Evolutionary conservation across 2,113 vertebrate species (phyloP).

Genomic region (Psammodynastes pulverulentus): DNA sequence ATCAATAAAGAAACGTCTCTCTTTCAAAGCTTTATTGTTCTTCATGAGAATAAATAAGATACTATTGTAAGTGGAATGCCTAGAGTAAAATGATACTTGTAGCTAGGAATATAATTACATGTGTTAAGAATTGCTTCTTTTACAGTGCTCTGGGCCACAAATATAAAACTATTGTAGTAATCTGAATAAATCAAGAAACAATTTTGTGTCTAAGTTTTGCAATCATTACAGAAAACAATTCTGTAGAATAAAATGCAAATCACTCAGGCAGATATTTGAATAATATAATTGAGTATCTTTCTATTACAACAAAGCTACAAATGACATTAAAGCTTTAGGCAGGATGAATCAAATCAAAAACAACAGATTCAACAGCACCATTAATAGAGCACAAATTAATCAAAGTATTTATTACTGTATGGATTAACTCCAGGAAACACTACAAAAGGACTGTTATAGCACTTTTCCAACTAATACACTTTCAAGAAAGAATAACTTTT

Average conservation of each 20-base stretch:
- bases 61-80: slow-evolving; percentile 13
- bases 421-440: not conserved
- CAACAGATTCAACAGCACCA: not conserved
- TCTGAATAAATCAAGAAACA: not conserved
- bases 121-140: slow-evolving; percentile 22
- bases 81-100: slow-evolving; percentile 7
- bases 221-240: not conserved
- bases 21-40: slow-evolving; percentile 15
- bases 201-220: not conserved
- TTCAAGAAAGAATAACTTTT: not conserved
- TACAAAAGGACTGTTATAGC: not conserved
- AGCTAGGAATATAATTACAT: slow-evolving; percentile 31
- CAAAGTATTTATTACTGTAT: not conserved
- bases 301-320: not conserved
- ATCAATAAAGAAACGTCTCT: not conserved
- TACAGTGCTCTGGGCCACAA: not conserved
- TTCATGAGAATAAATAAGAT: slow-evolving; percentile 12
- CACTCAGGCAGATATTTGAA: not conserved
- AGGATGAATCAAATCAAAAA: not conserved
- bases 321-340: not conserved
- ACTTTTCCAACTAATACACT: not conserved
- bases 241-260: not conserved
- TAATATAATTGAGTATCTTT: not conserved
- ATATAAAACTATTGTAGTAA: not conserved
- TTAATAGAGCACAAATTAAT: not conserved